Evolutionary conservation across 2,888 invertebrate species (phyloP).

Genomic region (Calameuta filiformis): DNA sequence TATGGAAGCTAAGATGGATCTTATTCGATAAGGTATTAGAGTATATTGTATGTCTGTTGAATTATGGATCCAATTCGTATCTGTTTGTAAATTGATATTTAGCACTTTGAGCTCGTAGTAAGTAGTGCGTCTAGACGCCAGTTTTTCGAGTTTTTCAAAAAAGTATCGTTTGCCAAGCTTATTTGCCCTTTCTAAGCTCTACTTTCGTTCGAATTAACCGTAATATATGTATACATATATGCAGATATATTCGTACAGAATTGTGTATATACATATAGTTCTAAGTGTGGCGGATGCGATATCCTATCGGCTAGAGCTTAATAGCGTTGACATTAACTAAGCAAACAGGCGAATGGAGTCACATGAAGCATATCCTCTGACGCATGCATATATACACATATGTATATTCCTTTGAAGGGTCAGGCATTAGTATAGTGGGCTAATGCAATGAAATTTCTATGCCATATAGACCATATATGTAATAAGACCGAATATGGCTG

Average conservation of each 20-base stretch:
- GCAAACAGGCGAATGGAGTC: constrained; percentile 39
- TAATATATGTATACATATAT: constrained; percentile 15
- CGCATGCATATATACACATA: background rate
- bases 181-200: background rate
- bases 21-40: background rate
- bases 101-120: too few relatives aligned
- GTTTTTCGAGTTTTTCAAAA: too few relatives aligned
- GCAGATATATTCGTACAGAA: background rate
- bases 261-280: background rate
- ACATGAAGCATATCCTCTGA: constrained; percentile 29
- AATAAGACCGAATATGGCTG: background rate
- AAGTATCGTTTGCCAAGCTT: too few relatives aligned
- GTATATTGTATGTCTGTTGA: background rate
- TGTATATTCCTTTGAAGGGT: background rate
- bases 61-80: background rate
- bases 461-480: background rate
- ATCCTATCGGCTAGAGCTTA: constrained; percentile 41
- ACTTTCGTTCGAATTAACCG: constrained; percentile 33
- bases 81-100: background rate
- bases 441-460: background rate
- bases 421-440: background rate
- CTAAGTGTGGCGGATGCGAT: constrained; percentile 24
- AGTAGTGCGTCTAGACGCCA: too few relatives aligned
- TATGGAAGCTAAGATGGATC: background rate
- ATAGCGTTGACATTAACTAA: constrained; percentile 50